A percentile compares a stretch with the other conserved stretches of the same genome.
Evolutionary conservation across 2,888 invertebrate genomes (phyloP).

Genomic region (Dolomedes plantarius): DNA sequence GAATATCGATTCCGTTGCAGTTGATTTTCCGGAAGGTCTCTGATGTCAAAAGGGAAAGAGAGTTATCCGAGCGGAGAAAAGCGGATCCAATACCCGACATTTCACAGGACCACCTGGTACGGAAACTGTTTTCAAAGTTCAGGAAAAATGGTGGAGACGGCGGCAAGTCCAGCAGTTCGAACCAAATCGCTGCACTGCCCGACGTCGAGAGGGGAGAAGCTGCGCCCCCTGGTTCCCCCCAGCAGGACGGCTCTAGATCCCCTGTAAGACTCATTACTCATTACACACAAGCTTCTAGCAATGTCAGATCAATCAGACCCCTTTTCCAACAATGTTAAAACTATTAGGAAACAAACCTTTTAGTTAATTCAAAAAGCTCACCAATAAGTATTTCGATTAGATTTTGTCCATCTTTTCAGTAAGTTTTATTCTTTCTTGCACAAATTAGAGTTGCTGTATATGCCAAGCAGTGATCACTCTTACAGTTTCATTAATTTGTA

Average conservation of each 20-base stretch:
- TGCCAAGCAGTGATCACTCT: too few species aligned
- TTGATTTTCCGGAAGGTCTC: conserved; percentile 91
- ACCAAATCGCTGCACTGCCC: conserved; percentile 62
- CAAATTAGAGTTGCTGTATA: too few species aligned
- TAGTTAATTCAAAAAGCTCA: too few species aligned
- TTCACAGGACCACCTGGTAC: conserved; percentile 97
- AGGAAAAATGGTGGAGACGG: conserved; percentile 78
- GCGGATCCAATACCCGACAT: conserved; percentile 97
- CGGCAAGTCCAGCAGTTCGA: conserved; percentile 48
- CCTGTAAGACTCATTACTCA: too few species aligned
- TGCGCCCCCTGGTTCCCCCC: conserved; percentile 37
- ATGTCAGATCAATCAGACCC: too few species aligned
- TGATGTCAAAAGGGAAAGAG: conserved; percentile 98
- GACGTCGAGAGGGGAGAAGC: conserved; percentile 71
- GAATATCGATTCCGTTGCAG: conserved; percentile 77
- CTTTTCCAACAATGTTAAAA: too few species aligned
- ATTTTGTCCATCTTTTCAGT: too few species aligned
- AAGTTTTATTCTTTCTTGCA: too few species aligned
- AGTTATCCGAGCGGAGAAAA: conserved; percentile 96
- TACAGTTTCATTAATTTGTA: too few species aligned
- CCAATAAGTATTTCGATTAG: too few species aligned
- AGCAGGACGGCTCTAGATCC: conserved; percentile 34
- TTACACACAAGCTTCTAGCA: too few species aligned
- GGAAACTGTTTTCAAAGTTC: conserved; percentile 98
- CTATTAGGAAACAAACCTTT: too few species aligned